A percentile compares a stretch with the other conserved stretches of the same genome.
Conservation (phyloP, 2,888 invertebrate species). For the Aspidiotus rigidus region DNA sequence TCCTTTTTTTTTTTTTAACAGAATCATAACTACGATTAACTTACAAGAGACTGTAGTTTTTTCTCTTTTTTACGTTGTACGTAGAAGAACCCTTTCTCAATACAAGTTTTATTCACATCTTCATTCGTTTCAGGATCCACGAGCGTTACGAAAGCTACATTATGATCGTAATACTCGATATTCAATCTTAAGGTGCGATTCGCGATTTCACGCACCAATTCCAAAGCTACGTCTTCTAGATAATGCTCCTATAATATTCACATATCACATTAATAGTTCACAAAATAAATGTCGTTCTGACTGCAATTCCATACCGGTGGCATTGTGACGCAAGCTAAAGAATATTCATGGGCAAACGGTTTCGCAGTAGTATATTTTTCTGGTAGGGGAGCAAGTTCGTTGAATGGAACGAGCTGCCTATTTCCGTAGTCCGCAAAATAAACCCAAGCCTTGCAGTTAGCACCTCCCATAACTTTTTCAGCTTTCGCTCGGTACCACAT, state of each 20-base stretch:
- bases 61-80: slow-evolving; percentile 72
- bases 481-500: slow-evolving; percentile 95
- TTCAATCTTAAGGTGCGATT: slow-evolving; percentile 73
- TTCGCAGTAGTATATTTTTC: slow-evolving; percentile 58
- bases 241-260: slow-evolving; percentile 55
- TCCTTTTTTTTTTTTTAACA: not conserved
- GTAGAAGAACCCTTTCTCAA: slow-evolving; percentile 75
- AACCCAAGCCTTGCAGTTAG: slow-evolving; percentile 58
- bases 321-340: slow-evolving; percentile 70
- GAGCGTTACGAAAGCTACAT: slow-evolving; percentile 44
- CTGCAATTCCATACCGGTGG: slow-evolving; percentile 61
- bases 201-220: slow-evolving; percentile 54
- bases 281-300: not conserved
- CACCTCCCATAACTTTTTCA: slow-evolving; percentile 61
- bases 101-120: slow-evolving; percentile 66
- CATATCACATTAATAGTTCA: not conserved
- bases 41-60: slow-evolving; percentile 65
- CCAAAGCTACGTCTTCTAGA: slow-evolving; percentile 60
- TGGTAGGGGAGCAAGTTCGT: slow-evolving; percentile 69
- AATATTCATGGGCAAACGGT: slow-evolving; percentile 77
- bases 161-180: slow-evolving; percentile 61
- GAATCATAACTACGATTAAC: slow-evolving; percentile 37
- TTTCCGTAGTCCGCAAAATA: slow-evolving; percentile 96
- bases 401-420: slow-evolving; percentile 54
- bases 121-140: slow-evolving; percentile 54